A percentile compares a stretch with the other conserved stretches of the same genome.
Conservation (phyloP, 2,888 invertebrate genomes). For the Tridacna gigas region DNA sequence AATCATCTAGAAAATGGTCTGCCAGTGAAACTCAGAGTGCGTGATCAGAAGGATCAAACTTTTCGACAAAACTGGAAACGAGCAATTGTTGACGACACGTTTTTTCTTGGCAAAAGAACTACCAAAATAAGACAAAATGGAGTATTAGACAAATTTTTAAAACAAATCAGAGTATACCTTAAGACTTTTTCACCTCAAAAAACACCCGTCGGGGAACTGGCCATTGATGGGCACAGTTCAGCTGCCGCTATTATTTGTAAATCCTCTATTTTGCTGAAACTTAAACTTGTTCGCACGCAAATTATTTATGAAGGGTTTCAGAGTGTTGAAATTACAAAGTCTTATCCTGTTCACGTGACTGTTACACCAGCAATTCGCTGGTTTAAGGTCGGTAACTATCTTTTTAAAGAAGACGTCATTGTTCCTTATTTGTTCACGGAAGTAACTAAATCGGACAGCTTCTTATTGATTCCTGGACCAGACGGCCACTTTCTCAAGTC, state of each 20-base stretch:
- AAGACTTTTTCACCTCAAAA: constrained; percentile 2
- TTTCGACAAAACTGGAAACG: constrained; percentile 35
- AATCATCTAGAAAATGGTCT: constrained; percentile 25
- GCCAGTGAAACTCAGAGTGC: constrained; percentile 26
- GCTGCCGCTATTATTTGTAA: constrained; percentile 4
- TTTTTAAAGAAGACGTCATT: constrained; percentile 24
- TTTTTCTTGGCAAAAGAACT: constrained; percentile 31
- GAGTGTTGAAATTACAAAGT: constrained; percentile 26
- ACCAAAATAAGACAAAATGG: constrained; percentile 22
- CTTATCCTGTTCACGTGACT: constrained; percentile 25
- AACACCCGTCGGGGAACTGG: constrained; percentile 34
- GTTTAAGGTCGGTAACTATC: constrained; percentile 18
- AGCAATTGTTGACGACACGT: constrained; percentile 17
- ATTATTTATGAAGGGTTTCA: constrained; percentile 7
- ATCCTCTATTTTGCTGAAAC: constrained; percentile 10
- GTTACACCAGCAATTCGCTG: constrained; percentile 39
- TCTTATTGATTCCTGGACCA: constrained; percentile 16
- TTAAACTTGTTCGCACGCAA: constrained; percentile 7
- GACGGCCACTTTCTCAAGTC: constrained; percentile 41
- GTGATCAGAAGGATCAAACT: constrained; percentile 18
- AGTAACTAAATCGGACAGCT: constrained; percentile 26
- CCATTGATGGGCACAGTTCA: not conserved
- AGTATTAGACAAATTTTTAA: constrained; percentile 40
- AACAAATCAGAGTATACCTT: constrained; percentile 11
- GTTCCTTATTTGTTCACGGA: constrained; percentile 16